phyloP scores from a whole-genome alignment of 30 jellyfish, hydroid and myxozoan genomes.

The Hydractinia echinata region DNA sequence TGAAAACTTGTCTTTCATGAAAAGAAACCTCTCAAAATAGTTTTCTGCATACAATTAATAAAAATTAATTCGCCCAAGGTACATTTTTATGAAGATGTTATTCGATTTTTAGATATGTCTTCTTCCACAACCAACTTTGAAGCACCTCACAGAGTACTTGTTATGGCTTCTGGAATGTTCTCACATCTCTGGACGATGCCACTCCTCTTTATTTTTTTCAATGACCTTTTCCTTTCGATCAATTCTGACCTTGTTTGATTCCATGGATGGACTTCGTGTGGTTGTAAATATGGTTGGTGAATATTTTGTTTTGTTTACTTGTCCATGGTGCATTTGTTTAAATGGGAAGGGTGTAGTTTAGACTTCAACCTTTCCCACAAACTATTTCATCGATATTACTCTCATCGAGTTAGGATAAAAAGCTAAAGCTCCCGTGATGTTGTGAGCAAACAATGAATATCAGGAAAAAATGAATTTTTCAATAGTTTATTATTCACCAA shows the following conservation, averaged over 20 bases:
- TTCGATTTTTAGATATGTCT: slow-evolving; percentile 59
- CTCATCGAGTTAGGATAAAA: no score
- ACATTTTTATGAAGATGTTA: not conserved
- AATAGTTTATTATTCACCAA: not conserved
- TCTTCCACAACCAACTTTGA: slow-evolving; percentile 64
- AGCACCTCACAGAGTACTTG: slow-evolving; percentile 64
- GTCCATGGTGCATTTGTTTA: not conserved
- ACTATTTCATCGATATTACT: no score
- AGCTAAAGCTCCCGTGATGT: no score
- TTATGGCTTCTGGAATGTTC: slow-evolving; percentile 78
- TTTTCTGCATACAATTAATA: not conserved
- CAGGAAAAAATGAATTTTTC: not conserved
- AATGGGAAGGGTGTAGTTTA: no score
- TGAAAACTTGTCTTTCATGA: not conserved
- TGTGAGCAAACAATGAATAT: no score
- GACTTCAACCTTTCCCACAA: no score
- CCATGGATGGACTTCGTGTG: slow-evolving; percentile 83
- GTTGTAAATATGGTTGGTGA: slow-evolving; percentile 60
- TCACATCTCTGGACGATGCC: slow-evolving; percentile 84
- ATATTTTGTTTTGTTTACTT: not conserved
- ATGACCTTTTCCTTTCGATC: slow-evolving; percentile 63
- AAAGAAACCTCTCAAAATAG: not conserved
- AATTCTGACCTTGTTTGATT: slow-evolving; percentile 56
- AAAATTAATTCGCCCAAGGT: not conserved
- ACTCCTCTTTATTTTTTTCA: slow-evolving; percentile 67